These are phyloP conservation scores for Tokudaia tokunoshimensis DNA, from an alignment of 2,797 vertebrate species.

Conservation along the genomic window DNA sequence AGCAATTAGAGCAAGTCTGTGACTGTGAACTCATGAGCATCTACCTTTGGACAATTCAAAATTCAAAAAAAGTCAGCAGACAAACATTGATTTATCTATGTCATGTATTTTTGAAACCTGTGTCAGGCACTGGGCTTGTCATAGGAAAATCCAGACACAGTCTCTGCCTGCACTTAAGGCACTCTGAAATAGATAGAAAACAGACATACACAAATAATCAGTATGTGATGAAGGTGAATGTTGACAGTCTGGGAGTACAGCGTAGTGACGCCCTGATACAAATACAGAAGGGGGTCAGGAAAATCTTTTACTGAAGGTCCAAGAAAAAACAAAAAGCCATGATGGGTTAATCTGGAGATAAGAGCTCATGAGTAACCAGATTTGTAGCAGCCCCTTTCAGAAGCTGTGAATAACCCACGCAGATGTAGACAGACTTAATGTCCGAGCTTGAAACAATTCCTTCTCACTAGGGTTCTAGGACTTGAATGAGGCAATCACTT, in stretches of 20 bases:
- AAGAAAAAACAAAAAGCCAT: neutral
- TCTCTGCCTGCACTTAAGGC: neutral
- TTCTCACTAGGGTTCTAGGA: conserved; percentile 41
- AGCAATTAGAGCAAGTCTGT: neutral
- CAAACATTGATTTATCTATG: neutral
- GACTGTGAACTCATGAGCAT: neutral
- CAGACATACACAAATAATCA: neutral
- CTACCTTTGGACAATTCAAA: neutral
- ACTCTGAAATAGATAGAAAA: neutral
- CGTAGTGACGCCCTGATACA: neutral
- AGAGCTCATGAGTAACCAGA: neutral
- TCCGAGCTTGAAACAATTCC: conserved; percentile 44
- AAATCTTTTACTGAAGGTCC: neutral
- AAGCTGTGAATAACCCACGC: neutral
- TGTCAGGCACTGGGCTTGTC: neutral
- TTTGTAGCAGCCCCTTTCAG: conserved; percentile 21
- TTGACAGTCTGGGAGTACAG: conserved; percentile 5
- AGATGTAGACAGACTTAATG: conserved; percentile 62
- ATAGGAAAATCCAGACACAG: neutral
- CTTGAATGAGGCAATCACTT: conserved; percentile 74
- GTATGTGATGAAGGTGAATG: neutral
- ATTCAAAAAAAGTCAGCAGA: neutral
- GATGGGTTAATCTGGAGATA: conserved; percentile 13
- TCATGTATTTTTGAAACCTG: neutral
- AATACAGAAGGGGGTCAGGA: neutral